Evolutionary conservation across 2,888 invertebrate genomes (phyloP), one percentile per base, ranked within the genome.

Genomic region (Tortrix viridana): DNA sequence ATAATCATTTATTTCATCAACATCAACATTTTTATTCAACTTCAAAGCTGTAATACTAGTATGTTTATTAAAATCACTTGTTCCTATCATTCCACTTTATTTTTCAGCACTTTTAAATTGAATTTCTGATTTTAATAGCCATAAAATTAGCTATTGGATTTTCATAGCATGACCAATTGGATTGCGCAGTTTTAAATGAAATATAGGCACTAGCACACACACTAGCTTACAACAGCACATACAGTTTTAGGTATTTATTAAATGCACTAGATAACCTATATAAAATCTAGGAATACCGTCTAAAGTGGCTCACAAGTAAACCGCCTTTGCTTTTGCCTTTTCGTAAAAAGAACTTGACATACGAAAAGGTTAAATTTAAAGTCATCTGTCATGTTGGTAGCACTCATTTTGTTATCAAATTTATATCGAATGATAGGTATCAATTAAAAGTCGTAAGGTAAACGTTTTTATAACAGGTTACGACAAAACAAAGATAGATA

Each of bases 151-250:
- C n/a, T 44, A 22, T 9, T 44, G 3, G 3, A 46, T 59, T 46
- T 55, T 46, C 38, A 50, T 46, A 12, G 47, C 58, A 47, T 50
- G 50, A 23, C 62, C 50, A 47, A 38, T 47, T n/a, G 46, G 52
- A 63, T 57, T 22, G 16, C 5, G 6, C 12, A 46, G 41, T 43
- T 43, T 19, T 5, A 26, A 44, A 49, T 32, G 3, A 9, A 41
- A 16, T 2, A 5, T 41, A 6, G 5, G 19, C 4, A 41, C 26
- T 9, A 26, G 26, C n/a, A n/a, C n/a, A n/a, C n/a, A n/a, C n/a
- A n/a, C n/a, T n/a, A n/a, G n/a, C n/a, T 16, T 20, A 53, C 9
- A 23, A 14, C 9, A 16, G 38, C 5, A 19, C 6, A 43, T 55
- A 16, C 1, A 16, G 18, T 19, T 26, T 44, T 3, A 43, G 16